Conservation (phyloP, 2,888 invertebrate species). For the Sinhomidia bicolor region DNA sequence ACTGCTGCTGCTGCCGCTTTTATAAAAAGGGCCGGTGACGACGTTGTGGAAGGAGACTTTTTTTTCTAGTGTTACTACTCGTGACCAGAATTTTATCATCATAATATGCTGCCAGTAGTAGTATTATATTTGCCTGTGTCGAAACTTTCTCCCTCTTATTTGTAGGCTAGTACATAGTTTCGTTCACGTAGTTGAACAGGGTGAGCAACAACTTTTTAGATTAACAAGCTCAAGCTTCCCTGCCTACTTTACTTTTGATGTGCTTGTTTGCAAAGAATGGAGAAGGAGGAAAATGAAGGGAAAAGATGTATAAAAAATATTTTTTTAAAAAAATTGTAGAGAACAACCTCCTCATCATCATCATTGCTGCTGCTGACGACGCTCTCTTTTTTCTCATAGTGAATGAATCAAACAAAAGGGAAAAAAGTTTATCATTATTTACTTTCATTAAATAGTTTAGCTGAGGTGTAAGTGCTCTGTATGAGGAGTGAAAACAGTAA, state of each 20-base stretch:
- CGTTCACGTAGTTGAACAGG: not conserved
- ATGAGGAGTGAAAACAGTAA: not conserved
- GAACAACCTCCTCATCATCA: not conserved
- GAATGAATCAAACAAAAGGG: conserved; percentile 30
- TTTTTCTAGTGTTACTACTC: not conserved
- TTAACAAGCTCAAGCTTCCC: conserved; percentile 12
- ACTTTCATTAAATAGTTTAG: not conserved
- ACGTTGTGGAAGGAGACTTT: not conserved
- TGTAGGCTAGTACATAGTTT: not conserved
- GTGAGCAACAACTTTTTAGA: conserved; percentile 35
- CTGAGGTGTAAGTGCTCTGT: conserved; percentile 1
- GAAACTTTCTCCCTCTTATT: conserved; percentile 13
- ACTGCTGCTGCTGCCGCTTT: not conserved
- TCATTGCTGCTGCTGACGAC: conserved; percentile 7
- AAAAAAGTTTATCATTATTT: conserved; percentile 25
- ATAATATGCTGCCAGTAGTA: conserved; percentile 32
- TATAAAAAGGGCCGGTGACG: too few species aligned
- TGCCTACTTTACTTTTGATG: conserved; percentile 19
- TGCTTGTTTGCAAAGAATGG: conserved; percentile 21
- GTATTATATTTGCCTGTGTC: too few species aligned
- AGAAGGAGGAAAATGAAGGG: conserved; percentile 5
- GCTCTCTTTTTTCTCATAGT: not conserved
- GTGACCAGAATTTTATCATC: conserved; percentile 49
- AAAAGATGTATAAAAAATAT: not conserved
- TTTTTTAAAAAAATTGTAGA: conserved; percentile 20